Base-by-base conservation (phyloP, 2,113 vertebrate genomes). In the Eulacestoma nigropectus region DNA sequence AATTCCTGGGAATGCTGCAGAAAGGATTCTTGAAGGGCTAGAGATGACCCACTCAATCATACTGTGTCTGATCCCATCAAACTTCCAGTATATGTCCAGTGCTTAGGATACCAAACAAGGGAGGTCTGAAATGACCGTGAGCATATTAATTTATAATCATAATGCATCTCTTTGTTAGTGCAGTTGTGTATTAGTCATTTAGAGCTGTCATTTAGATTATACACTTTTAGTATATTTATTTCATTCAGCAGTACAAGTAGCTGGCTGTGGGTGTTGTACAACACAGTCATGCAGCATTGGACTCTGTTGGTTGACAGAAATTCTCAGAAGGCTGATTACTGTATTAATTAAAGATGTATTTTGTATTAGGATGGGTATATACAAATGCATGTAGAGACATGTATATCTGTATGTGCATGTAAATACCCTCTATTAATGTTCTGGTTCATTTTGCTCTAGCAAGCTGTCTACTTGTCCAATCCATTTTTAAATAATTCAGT, bases 81-180 rank as follows among this genome's bases (percentile, higher is more conserved):
- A 95, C 83, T 79, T 92, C 76, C 64, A 63, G 25, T 5, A 12
- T 15, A 35, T 44, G 82, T 62, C 64, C 80, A 79, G 27, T 60
- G 35, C 78, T 76, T 75, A 86, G 49, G 75, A 35, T 46, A 63
- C 29, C 26, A 93, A 84, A 89, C 72, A 68, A 95, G 69, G 35
- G 90, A 91, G 89, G 72, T 59, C 33, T 52, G 46, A 87, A 91
- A 82, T 94, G 53, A 25, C 65, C 42, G 39, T 11, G 8, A 23
- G 9, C 41, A 37, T 53, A 79, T 81, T 75, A 87, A 86, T 55
- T 72, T 79, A 59, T 44, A 69, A 25, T 33, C 19, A 55, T 64
- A 96, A 75, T 32, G 13, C 29, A 47, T 80, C 23, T 79, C 23
- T 63, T 55, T 55, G 33, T 80, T 73, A 50, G 29, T 74, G 59